Base-by-base conservation (phyloP, 2,888 invertebrate genomes). In the Aphidoletes aphidimyza region DNA sequence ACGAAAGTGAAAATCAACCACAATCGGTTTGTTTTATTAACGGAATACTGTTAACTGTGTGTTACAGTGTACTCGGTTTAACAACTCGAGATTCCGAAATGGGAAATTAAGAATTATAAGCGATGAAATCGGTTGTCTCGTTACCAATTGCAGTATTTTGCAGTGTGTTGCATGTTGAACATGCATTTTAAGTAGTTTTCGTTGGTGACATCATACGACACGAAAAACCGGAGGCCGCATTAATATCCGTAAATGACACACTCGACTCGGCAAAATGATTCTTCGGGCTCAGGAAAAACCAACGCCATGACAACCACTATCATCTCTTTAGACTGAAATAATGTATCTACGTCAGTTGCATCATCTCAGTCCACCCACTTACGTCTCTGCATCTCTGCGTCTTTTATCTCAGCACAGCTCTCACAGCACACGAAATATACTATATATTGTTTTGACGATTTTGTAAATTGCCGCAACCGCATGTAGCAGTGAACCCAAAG, bases 401-500 rank as follows among this genome's bases (percentile, higher is more conserved):
- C n/a, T n/a, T n/a, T n/a, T n/a, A n/a, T n/a, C n/a, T n/a, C n/a
- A n/a, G n/a, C n/a, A n/a, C n/a, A n/a, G n/a, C n/a, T n/a, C n/a
- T n/a, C n/a, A n/a, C n/a, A n/a, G n/a, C n/a, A 30, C 11, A 30
- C 69, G 30, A 69, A 69, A 69, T 69, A 30, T 5, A 30, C 69
- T 9, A 69, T 30, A 69, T 69, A 69, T 69, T 69, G 69, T 69
- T 69, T 69, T 69, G 69, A 69, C 69, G 30, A 69, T 22, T 54
- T 54, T 54, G n/a, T 3, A 19, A 54, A 54, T 22, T 69, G 30
- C 69, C 30, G 34, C 69, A 69, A 69, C 69, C 69, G 69, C 69
- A 69, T 69, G 69, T 69, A n/a, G n/a, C n/a, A n/a, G n/a, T n/a
- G n/a, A n/a, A n/a, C n/a, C n/a, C n/a, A n/a, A n/a, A n/a, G n/a